Evolutionary conservation across 1,140 invertebrate genomes (phyloP), one percentile per base, ranked within the genome.

Genomic region (Eriocheir sinensis): DNA sequence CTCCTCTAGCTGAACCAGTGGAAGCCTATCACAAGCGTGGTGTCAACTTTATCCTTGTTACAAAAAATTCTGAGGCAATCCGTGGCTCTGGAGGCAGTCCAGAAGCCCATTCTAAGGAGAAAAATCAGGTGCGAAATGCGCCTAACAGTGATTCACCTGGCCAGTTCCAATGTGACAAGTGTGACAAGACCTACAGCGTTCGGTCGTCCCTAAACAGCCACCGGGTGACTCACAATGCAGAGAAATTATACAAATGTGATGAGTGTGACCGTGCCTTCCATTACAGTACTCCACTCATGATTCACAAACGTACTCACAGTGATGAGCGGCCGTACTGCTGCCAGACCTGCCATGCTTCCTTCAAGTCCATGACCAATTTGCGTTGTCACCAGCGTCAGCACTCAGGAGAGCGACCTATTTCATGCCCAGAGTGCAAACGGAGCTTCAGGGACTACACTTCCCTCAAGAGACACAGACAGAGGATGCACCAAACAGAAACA

Each of bases 371-470:
- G 53, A 79, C 93, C 40, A 93, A 94, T 53, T 86, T 96, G 36
- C 95, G 86, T 17, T 93, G 90, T 1, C 96, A 96, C 38, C 83
- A 95, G 27, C 48, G 94, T 36, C 48, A 89, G 27, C 96, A 96
- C 81, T 96, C 96, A 9, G 96, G 96, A 15, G 95, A 96, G 40
- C 93, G 95, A 30, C 96, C 96, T 30, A 95, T 95, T 32, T 79
- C 48, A 17, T 96, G 96, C 89, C 48, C 38, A 38, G 94, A 81
- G 21, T 96, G 96, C 90, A 91, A 86, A 27, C 85, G 94, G 83
- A 88, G 95, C 15, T 96, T 96, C 92, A 94, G 91, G 41, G 94
- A 94, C 44, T 92, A 92, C 36, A 94, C 94, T 6, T 91, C 89
- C 8, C 95, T 60, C 44, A 94, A 94, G 53, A 94, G 94, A 48